Evolutionary conservation across 2,113 vertebrate genomes (phyloP), one percentile per base, ranked within the genome.

Genomic region (Callaeas wilsoni): DNA sequence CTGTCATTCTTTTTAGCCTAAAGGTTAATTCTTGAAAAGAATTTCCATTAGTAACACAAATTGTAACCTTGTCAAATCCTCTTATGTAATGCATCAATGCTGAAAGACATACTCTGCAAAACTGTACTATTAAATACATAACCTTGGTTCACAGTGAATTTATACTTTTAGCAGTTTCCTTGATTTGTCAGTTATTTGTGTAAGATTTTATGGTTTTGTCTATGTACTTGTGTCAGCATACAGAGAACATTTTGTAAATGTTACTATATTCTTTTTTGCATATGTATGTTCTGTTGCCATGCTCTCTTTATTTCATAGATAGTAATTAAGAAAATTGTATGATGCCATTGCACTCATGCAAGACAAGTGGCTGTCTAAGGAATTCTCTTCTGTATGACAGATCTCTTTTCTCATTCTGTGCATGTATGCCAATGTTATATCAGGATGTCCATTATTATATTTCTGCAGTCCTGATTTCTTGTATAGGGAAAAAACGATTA

Each of bases 41-140:
- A 98, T 97, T 98, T 98, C 98, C 97, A 97, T 98, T 98, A 97
- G 97, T 96, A 98, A 93, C 93, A 97, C 85, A 96, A 97, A 98
- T 97, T 97, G 95, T 97, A 98, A 97, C 97, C 97, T 97, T 98
- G 97, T 98, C 97, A 98, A 97, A 97, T 96, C 88, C 50, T 97
- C 97, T 98, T 97, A 97, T 92, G 94, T 89, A 97, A 97, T 90
- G 64, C 87, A 88, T 88, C 90, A 85, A 57, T 6, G 59, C 80
- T 97, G 93, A 96, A 96, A 97, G 71, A 92, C 91, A 89, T 74
- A 88, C 27, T 77, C 68, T 79, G 87, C 16, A 96, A 88, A 96
- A 93, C 65, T 81, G 60, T 90, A 55, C 76, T 84, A 81, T 94
- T 95, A 93, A 93, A 94, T 84, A 77, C 47, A 68, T 96, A 96